Evolutionary conservation across 2,888 invertebrate genomes (phyloP).

Genomic region (Oscheius sp.): DNA sequence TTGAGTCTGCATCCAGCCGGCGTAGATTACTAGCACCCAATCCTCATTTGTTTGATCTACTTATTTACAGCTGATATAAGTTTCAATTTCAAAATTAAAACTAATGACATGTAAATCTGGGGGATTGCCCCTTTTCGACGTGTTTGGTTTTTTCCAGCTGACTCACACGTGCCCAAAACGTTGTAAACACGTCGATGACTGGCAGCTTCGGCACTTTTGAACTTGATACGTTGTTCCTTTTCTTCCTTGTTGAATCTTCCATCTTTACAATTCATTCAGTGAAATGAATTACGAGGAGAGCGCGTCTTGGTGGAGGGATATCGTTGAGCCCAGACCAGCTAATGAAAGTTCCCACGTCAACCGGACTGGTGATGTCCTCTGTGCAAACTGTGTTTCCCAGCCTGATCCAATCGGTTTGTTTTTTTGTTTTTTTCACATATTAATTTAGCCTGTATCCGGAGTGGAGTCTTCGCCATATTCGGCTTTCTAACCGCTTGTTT

Average conservation of each 20-base stretch:
- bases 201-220: no score
- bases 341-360: conserved; percentile 23
- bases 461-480: conserved; percentile 40
- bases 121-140: not conserved
- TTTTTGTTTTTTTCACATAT: no score
- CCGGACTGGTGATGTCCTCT: conserved; percentile 38
- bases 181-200: conserved; percentile 13
- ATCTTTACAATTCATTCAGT: no score
- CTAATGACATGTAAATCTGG: no score
- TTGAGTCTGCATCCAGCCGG: not conserved
- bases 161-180: conserved; percentile 13
- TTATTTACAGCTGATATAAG: not conserved
- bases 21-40: not conserved
- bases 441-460: conserved; percentile 44
- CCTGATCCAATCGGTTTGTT: conserved; percentile 28
- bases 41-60: not conserved
- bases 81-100: no score
- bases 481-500: conserved; percentile 42
- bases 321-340: conserved; percentile 1
- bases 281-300: conserved; percentile 2
- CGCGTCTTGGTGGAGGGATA: conserved; percentile 24
- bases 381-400: conserved; percentile 43
- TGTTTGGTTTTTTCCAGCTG: no score
- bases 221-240: not conserved
- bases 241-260: not conserved